Base-by-base conservation (phyloP, 2,113 vertebrate genomes). In the Rafetus swinhoei region DNA sequence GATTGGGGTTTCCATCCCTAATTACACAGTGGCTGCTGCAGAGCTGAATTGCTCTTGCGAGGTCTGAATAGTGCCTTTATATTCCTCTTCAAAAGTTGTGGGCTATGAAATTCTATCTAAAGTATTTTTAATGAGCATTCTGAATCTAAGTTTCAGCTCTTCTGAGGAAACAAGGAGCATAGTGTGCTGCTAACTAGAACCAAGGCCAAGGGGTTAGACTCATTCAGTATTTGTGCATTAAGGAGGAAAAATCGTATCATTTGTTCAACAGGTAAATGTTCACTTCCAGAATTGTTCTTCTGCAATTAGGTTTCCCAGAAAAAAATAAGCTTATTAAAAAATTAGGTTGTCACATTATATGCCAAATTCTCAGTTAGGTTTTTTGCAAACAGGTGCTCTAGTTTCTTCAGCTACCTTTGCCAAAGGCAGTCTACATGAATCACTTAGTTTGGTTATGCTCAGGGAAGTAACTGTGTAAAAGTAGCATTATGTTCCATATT, bases 31-130 rank as follows among this genome's bases (percentile, higher is more conserved):
- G 93, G 89, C 93, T 96, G 79, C 69, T 57, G 5, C 0, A 0
- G 81, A 92, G 81, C 84, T 85, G 84, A 91, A 74, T 96, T 95
- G 84, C 86, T 50, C 94, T 45, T 6, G 25, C 25, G 60, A 74
- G 62, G 72, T 81, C 94, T 98, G 96, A 98, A 98, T 98, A 96
- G 95, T 81, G 80, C 94, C 91, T 97, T 98, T 98, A 97, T 98
- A 93, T 65, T 91, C 77, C 32, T 82, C 62, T 93, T 93, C 92
- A 45, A 82, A 97, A 96, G 93, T 87, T 79, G 69, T 85, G 90
- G 89, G 81, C 96, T 96, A 95, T 96, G 98, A 98, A 98, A 98
- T 96, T 95, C 96, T 97, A 95, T 97, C 98, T 90, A 95, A 95
- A 97, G 94, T 92, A 96, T 96, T 97, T 97, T 97, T 98, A 98